Conservation (phyloP, 2,113 vertebrate genomes). For the Neomonachus schauinslandi region DNA sequence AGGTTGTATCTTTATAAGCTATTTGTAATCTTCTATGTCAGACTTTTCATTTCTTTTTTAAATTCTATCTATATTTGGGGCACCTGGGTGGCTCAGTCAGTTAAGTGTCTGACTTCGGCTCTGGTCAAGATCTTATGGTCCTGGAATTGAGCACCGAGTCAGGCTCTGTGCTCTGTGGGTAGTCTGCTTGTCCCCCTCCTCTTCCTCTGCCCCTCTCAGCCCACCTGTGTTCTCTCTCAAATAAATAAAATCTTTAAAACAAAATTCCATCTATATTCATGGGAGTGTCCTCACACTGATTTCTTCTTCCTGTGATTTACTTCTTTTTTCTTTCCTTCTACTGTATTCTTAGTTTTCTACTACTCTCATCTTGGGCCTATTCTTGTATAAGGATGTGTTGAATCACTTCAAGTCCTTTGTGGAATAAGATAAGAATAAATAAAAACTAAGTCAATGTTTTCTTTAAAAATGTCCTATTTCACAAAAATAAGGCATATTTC, state of each 20-base stretch:
- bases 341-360: background rate
- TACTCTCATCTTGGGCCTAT: background rate
- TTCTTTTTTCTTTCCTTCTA: background rate
- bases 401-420: background rate
- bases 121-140: too few relatives aligned
- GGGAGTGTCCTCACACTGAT: background rate
- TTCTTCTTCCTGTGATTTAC: background rate
- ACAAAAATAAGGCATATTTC: background rate
- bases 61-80: background rate
- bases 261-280: background rate
- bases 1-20: background rate
- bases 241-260: too few relatives aligned
- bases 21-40: background rate
- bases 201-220: too few relatives aligned
- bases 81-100: too few relatives aligned
- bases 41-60: background rate
- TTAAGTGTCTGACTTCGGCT: too few relatives aligned
- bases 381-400: background rate
- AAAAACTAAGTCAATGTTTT: background rate
- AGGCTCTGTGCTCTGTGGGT: too few relatives aligned
- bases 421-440: background rate
- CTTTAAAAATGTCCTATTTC: background rate
- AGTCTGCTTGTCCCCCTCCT: too few relatives aligned
- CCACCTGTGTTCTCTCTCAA: too few relatives aligned
- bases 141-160: too few relatives aligned